Percentiles rank a stretch among this genome's conserved stretches.
phyloP scores from a whole-genome alignment of 1,140 invertebrate genomes.

The Heliconius nattereri region DNA sequence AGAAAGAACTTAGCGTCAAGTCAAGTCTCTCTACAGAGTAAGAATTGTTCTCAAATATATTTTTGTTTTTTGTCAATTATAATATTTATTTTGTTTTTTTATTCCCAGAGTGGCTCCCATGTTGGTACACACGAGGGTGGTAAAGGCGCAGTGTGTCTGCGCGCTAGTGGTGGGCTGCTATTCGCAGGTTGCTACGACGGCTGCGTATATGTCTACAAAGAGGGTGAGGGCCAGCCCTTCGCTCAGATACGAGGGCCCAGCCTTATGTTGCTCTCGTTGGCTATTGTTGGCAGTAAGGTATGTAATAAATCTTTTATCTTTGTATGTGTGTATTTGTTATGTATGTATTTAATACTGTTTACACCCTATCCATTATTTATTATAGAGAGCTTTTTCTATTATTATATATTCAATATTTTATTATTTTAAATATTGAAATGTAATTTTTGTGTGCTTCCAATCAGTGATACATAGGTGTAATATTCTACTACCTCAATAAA shows the following conservation, averaged over 20 bases:
- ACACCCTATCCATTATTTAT: no score
- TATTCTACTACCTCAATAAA: no score
- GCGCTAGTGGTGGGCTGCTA: slow-evolving; percentile 81
- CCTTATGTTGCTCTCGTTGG: slow-evolving; percentile 84
- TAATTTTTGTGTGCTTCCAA: no score
- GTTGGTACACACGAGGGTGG: slow-evolving; percentile 82
- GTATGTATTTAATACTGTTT: no score
- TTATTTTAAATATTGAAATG: no score
- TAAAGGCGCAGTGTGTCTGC: slow-evolving; percentile 85
- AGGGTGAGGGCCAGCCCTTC: slow-evolving; percentile 73
- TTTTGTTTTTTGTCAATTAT: not conserved
- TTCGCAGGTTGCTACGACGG: slow-evolving; percentile 87
- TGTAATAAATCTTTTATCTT: not conserved
- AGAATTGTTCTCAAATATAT: no score
- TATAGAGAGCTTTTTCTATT: no score
- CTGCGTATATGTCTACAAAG: slow-evolving; percentile 85
- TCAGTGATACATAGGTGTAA: no score
- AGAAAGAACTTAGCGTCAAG: no score
- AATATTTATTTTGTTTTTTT: not conserved
- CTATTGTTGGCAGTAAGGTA: slow-evolving; percentile 84
- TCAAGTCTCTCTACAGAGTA: no score
- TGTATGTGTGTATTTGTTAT: no score
- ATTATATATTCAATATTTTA: no score
- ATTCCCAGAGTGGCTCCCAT: slow-evolving; percentile 82
- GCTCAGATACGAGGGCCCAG: slow-evolving; percentile 84